Base-by-base conservation (phyloP, 2,888 invertebrate genomes). In the Phytoseiulus persimilis region DNA sequence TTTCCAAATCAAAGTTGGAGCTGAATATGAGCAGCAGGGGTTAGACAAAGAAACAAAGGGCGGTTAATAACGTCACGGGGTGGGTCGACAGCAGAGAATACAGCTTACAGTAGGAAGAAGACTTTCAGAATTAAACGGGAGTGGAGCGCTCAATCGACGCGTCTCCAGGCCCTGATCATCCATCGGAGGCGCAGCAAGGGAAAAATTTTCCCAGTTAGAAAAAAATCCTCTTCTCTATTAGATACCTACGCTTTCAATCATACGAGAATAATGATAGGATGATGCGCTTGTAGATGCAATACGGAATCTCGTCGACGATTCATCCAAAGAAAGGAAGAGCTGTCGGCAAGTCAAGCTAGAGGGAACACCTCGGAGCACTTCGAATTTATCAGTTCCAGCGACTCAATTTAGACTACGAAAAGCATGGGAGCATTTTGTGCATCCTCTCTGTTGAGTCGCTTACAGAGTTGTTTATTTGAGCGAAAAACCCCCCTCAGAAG, bases 61-160 rank as follows among this genome's bases (percentile, higher is more conserved):
- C 65, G 18, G 65, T 65, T 65, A 65, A 23, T 28, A 14, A 65
- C 65, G 65, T 14, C 18, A 11, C 14, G 65, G 65, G 14, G 14
- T 23, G 5, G 65, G 1, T 28, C 2, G 65, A 65, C 65, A 65
- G 65, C 65, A 65, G 11, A 65, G 65, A 65, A 23, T 65, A 87
- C 32, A 32, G 32, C 87, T 87, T 87, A 87, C 87, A 87, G 87
- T 87, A 18, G 87, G 87, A 33, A 87, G 87, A 87, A 87, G 87
- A 87, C 87, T 45, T 45, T 87, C 87, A 87, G 87, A 87, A 45
- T 87, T 87, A 87, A 87, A 87, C 33, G 65, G 65, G 14, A 87
- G 87, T 39, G 87, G 87, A 87, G 87, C 87, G 87, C 87, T 87
- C 33, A 87, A 45, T 33, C 87, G 87, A 87, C 87, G 87, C 87